Evolutionary conservation across 2,113 vertebrate genomes (phyloP), one percentile per base, ranked within the genome.

Genomic region (Thunnus maccoyii): DNA sequence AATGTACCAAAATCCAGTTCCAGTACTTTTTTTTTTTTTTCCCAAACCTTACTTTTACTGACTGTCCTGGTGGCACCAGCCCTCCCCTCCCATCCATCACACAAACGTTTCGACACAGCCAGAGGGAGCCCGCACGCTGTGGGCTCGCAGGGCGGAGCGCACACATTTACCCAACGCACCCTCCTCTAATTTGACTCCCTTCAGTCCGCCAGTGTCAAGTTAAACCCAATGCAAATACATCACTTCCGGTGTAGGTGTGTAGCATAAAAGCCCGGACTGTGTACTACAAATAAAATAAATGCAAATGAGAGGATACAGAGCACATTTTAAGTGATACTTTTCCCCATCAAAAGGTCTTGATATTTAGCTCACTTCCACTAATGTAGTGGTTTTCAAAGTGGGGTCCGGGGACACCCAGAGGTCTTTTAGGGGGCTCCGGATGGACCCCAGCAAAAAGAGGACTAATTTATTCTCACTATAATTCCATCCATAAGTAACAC

Each of bases 81-180:
- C 50, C 36, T 12, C 41, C 47, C 68, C n/a, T 55, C 44, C 48
- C 48, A 32, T 20, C 48, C 25, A 47, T 41, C 44, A 50, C 25
- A 41, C 46, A 10, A 1, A 5, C 14, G 74, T 32, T 32, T n/a
- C 22, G 47, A 73, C 30, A 56, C 89, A 90, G 88, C 82, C 90
- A 94, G 93, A 90, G 91, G 92, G 91, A 82, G 94, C 93, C 77
- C 86, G 83, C 85, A 88, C 76, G 65, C 85, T 82, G 79, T 46
- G 57, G 72, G 76, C 80, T 62, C 50, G 47, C 67, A 82, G 86
- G 80, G 85, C 82, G 60, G 90, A 78, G 83, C 79, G 72, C 86
- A 58, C 48, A 55, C 67, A 75, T 88, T 88, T 86, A 80, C 69
- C 44, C 76, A 84, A 76, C 69, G 76, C 80, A 63, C 81, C 83